These are phyloP conservation scores for Salarias fasciatus DNA, from an alignment of 2,797 vertebrate genomes.

Conservation along the genomic window DNA sequence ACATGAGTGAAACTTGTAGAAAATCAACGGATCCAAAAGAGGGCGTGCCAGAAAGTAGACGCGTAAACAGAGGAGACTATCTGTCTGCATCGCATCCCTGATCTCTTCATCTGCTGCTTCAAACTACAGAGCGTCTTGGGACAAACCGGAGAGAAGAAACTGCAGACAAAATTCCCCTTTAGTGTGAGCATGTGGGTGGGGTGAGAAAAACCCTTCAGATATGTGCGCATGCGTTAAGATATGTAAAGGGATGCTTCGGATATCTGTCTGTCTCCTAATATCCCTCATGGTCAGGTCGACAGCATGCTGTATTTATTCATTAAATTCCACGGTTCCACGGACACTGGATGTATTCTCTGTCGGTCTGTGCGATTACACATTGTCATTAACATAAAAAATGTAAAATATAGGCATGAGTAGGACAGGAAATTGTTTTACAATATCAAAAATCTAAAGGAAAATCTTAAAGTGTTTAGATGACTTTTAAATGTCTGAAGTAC, in stretches of 20 bases:
- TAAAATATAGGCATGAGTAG: too few relatives aligned
- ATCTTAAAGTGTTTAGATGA: too few relatives aligned
- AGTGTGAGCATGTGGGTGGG: constrained; percentile 31
- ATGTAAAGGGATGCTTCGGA: constrained; percentile 5
- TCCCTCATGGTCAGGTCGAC: too few relatives aligned
- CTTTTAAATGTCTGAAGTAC: not conserved
- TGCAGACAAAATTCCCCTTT: constrained; percentile 22
- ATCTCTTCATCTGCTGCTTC: constrained; percentile 22
- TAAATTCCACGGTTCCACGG: too few relatives aligned
- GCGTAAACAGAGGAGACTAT: constrained; percentile 35
- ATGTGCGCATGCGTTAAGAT: constrained; percentile 10
- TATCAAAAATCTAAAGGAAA: too few relatives aligned
- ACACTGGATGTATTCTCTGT: too few relatives aligned
- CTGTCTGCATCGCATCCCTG: constrained; percentile 16
- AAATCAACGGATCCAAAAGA: constrained; percentile 37
- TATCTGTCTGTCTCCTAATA: constrained; percentile 52
- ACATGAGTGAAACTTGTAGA: constrained; percentile 36
- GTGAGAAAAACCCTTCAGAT: constrained; percentile 14
- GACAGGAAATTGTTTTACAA: too few relatives aligned
- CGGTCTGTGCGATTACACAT: too few relatives aligned
- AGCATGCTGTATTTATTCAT: too few relatives aligned
- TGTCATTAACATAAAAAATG: too few relatives aligned
- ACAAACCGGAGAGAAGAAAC: constrained; percentile 7
- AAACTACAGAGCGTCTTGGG: constrained; percentile 9
- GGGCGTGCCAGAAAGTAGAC: constrained; percentile 7